Conservation (phyloP, 2,113 vertebrate species). For the Myrmecophaga tridactyla region DNA sequence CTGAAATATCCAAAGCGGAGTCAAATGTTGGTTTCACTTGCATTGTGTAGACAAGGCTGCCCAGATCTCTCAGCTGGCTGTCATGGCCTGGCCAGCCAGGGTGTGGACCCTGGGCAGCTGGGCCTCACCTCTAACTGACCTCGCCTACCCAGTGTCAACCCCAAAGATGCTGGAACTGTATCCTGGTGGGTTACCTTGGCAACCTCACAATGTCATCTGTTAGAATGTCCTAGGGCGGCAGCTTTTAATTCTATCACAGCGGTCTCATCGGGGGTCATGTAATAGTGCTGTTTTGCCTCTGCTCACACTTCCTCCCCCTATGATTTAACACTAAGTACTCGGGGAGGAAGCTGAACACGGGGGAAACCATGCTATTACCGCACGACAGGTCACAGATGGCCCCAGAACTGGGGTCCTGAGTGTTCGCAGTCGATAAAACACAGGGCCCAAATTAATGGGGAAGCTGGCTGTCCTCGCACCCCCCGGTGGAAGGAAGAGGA, state of each 20-base stretch:
- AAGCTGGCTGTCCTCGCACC: conserved; percentile 28
- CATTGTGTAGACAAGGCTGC: background rate
- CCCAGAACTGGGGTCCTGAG: conserved; percentile 66
- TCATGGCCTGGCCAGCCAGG: background rate
- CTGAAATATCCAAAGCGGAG: background rate
- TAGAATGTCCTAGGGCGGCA: conserved; percentile 80
- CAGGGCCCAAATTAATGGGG: conserved; percentile 61
- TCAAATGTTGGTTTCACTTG: background rate
- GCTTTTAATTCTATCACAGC: conserved; percentile 81
- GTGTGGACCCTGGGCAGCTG: conserved; percentile 43
- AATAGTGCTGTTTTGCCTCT: conserved; percentile 84
- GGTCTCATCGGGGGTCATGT: conserved; percentile 82
- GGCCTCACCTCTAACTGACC: conserved; percentile 74
- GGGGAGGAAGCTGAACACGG: conserved; percentile 73
- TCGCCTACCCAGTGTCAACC: conserved; percentile 63
- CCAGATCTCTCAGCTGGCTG: background rate
- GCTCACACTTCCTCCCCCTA: conserved; percentile 76
- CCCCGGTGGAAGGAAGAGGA: conserved; percentile 21
- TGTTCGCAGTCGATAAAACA: conserved; percentile 43
- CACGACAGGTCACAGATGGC: conserved; percentile 74
- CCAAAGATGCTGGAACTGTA: conserved; percentile 72
- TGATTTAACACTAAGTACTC: conserved; percentile 81
- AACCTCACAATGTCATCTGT: conserved; percentile 79
- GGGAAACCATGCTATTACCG: conserved; percentile 68
- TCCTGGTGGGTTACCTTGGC: conserved; percentile 81